These are phyloP conservation scores for Oppia nitens DNA, from an alignment of 1,140 invertebrate species.

Conservation along the genomic window DNA sequence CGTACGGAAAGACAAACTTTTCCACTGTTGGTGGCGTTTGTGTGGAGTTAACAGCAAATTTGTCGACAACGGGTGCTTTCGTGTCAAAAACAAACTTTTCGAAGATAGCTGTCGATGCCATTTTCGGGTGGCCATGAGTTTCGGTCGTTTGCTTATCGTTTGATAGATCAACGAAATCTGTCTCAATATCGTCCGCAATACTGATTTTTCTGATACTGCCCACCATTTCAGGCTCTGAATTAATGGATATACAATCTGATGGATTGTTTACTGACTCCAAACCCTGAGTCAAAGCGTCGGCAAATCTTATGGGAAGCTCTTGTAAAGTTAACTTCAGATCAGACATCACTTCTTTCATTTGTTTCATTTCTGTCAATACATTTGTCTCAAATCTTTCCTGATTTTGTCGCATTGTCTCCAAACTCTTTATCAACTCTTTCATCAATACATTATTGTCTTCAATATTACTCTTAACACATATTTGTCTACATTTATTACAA, in stretches of 20 bases:
- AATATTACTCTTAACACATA: too few relatives aligned
- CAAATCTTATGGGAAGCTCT: neutral
- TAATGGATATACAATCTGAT: neutral
- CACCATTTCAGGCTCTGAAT: neutral
- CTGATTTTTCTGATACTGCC: neutral
- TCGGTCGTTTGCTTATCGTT: neutral
- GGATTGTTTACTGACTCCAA: neutral
- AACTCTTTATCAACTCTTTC: neutral
- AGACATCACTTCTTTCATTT: neutral
- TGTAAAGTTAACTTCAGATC: neutral
- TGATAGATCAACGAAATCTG: neutral
- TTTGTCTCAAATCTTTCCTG: neutral
- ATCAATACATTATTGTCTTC: too few relatives aligned
- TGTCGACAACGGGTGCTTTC: neutral
- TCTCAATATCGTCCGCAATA: neutral
- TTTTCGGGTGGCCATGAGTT: too few relatives aligned
- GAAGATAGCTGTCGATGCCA: too few relatives aligned
- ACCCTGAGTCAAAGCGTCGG: neutral
- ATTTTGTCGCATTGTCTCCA: neutral
- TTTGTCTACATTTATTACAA: too few relatives aligned
- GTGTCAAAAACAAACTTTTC: neutral
- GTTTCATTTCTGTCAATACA: neutral
- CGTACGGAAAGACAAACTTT: slow-evolving; percentile 2
- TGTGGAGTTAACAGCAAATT: neutral
- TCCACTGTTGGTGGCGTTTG: neutral